Base-by-base conservation (phyloP, 2,888 invertebrate species). In the Timandra comae region DNA sequence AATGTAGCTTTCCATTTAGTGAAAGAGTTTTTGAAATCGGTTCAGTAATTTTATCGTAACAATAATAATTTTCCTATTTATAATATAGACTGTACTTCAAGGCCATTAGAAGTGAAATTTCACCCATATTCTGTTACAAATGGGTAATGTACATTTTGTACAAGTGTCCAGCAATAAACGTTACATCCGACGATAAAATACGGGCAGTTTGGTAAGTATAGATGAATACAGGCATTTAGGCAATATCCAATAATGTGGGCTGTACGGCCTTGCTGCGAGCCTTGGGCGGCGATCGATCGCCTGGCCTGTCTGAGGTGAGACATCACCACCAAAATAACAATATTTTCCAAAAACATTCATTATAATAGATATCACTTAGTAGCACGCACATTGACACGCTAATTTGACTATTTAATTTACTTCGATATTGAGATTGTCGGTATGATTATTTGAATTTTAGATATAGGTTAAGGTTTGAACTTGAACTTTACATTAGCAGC, bases 251-350 rank as follows among this genome's bases (percentile, higher is more conserved):
- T 49, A 49, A 44, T 47, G 38, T 41, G 38, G 38, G 27, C 44
- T 30, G 37, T 41, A 23, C 40, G 63, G 55, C 61, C 63, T 65
- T 59, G 59, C 43, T 36, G 40, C 35, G 46, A 43, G 57, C 71
- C 68, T 71, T 69, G 72, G 62, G 63, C 52, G 35, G 30, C 61
- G 67, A 71, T 71, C 70, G 58, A 71, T 60, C 52, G 38, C 49
- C 46, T 52, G 46, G 51, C 53, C 53, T 38, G 46, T 46, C 52
- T 46, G 40, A 41, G 38, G 50, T 49, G 41, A 45, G 49, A 33
- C 40, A 43, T 44, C 50, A 47, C 42, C 45, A 49, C 16, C 38
- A 41, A 34, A 23, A n/a, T n/a, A n/a, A n/a, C n/a, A n/a, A n/a
- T n/a, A n/a, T n/a, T n/a, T n/a, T n/a, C n/a, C n/a, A n/a, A n/a